Evolutionary conservation across 2,888 invertebrate species (phyloP), one percentile per base, ranked within the genome.

Genomic region (Callyntrura guangdongensis): DNA sequence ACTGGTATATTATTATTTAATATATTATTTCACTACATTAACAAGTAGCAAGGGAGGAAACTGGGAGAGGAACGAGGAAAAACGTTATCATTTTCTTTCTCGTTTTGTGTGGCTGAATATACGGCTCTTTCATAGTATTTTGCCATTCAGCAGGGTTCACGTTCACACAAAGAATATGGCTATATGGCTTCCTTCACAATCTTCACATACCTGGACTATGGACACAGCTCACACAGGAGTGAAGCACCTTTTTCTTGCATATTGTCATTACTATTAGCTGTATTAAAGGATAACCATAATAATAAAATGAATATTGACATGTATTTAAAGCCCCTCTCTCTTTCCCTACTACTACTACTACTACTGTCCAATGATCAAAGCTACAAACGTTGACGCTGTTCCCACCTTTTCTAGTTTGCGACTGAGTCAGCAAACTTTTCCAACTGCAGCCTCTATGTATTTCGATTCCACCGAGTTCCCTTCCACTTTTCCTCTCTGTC

Each of bases 301-400:
- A 36, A 36, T 36, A 36, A 36, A 36, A 36, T 4, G 36, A 4
- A 36, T 36, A 36, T 36, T 36, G 36, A 36, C n/a, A n/a, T n/a
- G n/a, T n/a, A n/a, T n/a, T n/a, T n/a, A n/a, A n/a, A n/a, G n/a
- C n/a, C n/a, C n/a, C n/a, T n/a, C n/a, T n/a, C n/a, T n/a, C n/a
- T n/a, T n/a, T n/a, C n/a, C n/a, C n/a, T n/a, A 6, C n/a, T 20
- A 3, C 22, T 36, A 36, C 67, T 67, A 17, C 61, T 20, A n/a
- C 6, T 25, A 6, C 25, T 77, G 77, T 77, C 77, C 25, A 53
- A 77, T 77, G 77, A 77, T 77, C 25, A 56, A 77, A 77, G 53
- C 77, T 14, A 56, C 53, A 2, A 36, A 36, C 27, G 20, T 25
- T 25, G 25, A 53, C 53, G 17, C 53, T 25, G 25, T 53, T 53